Percentiles rank a stretch among this genome's conserved stretches.
Evolutionary conservation across 1,140 invertebrate genomes (phyloP).

Genomic region (Melanaphis sacchari): DNA sequence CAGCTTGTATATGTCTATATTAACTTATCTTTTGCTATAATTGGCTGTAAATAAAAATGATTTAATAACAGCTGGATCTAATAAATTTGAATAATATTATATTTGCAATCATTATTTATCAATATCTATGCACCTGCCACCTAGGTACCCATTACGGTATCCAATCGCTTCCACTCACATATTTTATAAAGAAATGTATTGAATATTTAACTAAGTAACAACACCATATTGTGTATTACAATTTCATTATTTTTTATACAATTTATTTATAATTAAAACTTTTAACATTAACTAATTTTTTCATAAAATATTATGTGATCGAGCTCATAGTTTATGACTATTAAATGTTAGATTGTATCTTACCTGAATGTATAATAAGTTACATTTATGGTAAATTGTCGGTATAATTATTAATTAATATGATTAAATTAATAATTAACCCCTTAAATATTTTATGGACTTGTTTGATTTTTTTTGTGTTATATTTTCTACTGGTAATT

Average conservation of each 20-base stretch:
- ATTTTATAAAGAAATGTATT: not conserved
- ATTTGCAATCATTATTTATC: not conserved
- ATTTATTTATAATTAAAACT: not conserved
- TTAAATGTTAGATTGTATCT: not conserved
- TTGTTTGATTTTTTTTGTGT: not conserved
- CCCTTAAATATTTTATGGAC: not conserved
- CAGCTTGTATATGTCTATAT: not conserved
- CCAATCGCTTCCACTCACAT: not conserved
- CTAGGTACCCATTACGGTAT: not conserved
- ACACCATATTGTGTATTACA: not conserved
- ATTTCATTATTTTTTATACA: not conserved
- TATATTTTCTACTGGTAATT: not conserved
- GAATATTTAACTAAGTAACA: not conserved
- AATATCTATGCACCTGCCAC: not conserved
- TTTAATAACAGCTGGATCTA: not conserved
- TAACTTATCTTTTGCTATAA: not conserved
- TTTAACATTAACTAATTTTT: not conserved
- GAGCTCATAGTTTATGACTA: not conserved
- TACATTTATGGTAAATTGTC: not conserved
- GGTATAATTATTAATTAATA: not conserved
- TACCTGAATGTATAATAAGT: not conserved
- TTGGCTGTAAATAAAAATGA: not conserved
- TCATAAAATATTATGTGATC: not conserved
- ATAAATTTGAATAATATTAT: not conserved
- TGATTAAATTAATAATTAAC: not conserved